Conservation (phyloP, 2,888 invertebrate species). For the Lasioglossum pauxillum region DNA sequence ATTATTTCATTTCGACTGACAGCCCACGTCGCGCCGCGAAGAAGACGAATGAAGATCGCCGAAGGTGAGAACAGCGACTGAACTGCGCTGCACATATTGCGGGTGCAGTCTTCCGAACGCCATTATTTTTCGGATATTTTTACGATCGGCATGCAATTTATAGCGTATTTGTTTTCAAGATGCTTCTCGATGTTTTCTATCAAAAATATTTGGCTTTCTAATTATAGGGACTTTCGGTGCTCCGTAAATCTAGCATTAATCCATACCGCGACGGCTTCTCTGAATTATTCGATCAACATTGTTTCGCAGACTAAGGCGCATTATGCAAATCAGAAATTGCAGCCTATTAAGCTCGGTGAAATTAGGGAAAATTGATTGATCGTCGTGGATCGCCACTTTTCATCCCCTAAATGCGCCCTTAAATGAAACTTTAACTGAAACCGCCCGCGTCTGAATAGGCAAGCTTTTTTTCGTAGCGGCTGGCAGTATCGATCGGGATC, state of each 20-base stretch:
- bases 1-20: conserved; percentile 8
- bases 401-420: background rate
- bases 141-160: background rate
- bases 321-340: background rate
- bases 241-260: background rate
- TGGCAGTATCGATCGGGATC: conserved; percentile 17
- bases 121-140: background rate
- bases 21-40: background rate
- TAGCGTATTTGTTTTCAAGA: background rate
- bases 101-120: background rate
- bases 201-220: background rate
- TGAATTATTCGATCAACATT: background rate
- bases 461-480: background rate
- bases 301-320: background rate
- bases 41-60: conserved; percentile 11
- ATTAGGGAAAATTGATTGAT: conserved; percentile 1
- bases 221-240: background rate
- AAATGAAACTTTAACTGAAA: conserved; percentile 6
- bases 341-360: background rate
- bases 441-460: background rate
- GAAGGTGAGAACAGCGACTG: background rate
- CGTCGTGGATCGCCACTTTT: background rate
- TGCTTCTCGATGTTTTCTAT: background rate
- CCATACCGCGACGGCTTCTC: background rate
- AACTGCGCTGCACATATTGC: background rate